phyloP scores from a whole-genome alignment of 2,113 vertebrate species.

The Fulmarus glacialis region DNA sequence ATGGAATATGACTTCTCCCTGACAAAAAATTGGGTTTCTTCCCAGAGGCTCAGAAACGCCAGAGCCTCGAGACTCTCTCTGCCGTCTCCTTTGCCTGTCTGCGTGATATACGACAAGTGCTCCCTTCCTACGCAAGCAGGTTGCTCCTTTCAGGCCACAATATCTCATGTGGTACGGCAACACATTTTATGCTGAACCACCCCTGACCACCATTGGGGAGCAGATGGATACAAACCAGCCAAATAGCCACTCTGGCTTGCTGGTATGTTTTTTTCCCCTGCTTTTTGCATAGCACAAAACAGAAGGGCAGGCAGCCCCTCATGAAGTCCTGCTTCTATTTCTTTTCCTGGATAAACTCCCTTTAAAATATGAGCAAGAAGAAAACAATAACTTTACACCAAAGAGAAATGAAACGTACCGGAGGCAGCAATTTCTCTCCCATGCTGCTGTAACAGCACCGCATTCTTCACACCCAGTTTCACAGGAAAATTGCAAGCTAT shows the following conservation, averaged over 20 bases:
- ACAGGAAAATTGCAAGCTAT: neutral
- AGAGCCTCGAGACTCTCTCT: neutral
- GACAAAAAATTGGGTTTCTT: conserved; percentile 32
- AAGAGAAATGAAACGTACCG: neutral
- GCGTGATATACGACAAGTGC: rapidly evolving
- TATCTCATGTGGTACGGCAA: neutral
- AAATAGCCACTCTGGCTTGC: neutral
- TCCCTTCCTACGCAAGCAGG: neutral
- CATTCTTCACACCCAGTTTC: neutral
- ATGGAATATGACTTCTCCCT: neutral
- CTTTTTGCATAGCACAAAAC: neutral
- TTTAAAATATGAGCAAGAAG: neutral
- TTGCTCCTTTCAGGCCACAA: neutral
- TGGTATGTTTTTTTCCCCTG: neutral
- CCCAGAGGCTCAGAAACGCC: neutral
- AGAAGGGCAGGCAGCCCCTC: neutral
- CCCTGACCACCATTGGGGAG: neutral
- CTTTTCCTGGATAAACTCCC: neutral
- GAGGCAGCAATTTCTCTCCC: neutral
- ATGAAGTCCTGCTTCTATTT: neutral
- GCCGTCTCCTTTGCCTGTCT: neutral
- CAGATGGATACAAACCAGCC: neutral
- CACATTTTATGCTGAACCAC: neutral
- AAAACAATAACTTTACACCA: neutral
- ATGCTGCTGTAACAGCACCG: neutral